Conservation (phyloP, 1,140 invertebrate genomes). For the Pachyrhynchus sulphureomaculatus region DNA sequence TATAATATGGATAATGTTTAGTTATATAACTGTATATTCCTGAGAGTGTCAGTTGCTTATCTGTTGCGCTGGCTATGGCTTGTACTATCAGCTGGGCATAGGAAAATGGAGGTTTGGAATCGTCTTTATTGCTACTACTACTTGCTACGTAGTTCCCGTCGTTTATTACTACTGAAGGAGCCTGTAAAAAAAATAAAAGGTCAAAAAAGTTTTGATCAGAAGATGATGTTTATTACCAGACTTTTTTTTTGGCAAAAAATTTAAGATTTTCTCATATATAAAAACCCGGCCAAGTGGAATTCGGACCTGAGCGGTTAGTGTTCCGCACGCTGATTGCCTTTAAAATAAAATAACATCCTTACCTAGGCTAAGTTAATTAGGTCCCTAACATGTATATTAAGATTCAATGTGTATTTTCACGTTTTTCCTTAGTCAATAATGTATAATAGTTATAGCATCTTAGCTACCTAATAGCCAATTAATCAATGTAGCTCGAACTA, state of each 20-base stretch:
- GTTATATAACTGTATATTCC: conserved; percentile 99
- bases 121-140: conserved; percentile 62
- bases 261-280: too few relatives aligned
- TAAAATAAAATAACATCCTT: too few relatives aligned
- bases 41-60: conserved; percentile 96
- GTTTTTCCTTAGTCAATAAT: too few relatives aligned
- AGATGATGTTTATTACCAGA: neutral
- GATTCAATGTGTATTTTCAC: too few relatives aligned
- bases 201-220: conserved; percentile 30
- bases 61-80: conserved; percentile 89
- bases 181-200: conserved; percentile 42
- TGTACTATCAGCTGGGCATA: conserved; percentile 99
- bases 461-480: too few relatives aligned
- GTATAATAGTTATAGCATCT: too few relatives aligned
- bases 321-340: too few relatives aligned
- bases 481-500: too few relatives aligned
- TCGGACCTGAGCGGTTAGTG: too few relatives aligned
- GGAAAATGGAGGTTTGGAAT: conserved; percentile 95
- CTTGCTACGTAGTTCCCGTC: conserved; percentile 45
- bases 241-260: neutral
- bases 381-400: too few relatives aligned
- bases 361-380: too few relatives aligned
- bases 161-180: conserved; percentile 46
- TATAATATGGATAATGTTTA: conserved; percentile 97
- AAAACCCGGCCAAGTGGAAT: too few relatives aligned